Evolutionary conservation across 1,140 invertebrate genomes (phyloP), one percentile per base, ranked within the genome.

Genomic region (Vanessa atalanta): DNA sequence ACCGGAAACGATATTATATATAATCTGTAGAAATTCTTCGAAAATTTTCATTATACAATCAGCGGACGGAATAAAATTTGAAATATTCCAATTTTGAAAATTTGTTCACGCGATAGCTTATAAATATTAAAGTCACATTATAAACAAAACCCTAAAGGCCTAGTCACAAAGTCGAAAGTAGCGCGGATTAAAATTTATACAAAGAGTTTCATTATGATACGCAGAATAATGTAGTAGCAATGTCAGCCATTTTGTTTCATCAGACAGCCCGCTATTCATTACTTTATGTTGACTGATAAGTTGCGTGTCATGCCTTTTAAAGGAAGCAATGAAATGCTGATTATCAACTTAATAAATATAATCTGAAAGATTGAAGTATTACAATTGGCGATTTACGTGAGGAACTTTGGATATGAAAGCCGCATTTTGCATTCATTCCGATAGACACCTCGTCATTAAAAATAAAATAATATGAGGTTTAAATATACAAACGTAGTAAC

Each of bases 211-310:
- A 68, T 55, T 72, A 57, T 23, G 60, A 31, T 67, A 48, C 47
- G 47, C 71, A 37, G 65, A 47, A 63, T 73, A 73, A 73, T 73
- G 72, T 68, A 73, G 72, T 73, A 73, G 72, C 72, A 15, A 47
- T 70, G 61, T 70, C 73, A 50, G 60, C 20, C 68, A 70, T 75
- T 74, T 69, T 68, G 73, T 70, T 75, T 53, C 23, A 73, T 68
- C 66, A 70, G 63, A 75, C 67, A 70, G 61, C 23, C 55, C 68
- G 61, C 61, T 48, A 75, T 75, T 65, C 73, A 70, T 75, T 75
- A 75, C 73, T 47, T 47, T 23, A 67, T 61, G 57, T 57, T 60
- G 61, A 75, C 67, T 75, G 73, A 75, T 75, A 70, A 75, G 60
- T 57, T 37, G 13, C 72, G 12, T 75, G 73, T 75, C 67, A 61